Evolutionary conservation across 1,140 invertebrate species (phyloP).

Genomic region (Drosophila lini): DNA sequence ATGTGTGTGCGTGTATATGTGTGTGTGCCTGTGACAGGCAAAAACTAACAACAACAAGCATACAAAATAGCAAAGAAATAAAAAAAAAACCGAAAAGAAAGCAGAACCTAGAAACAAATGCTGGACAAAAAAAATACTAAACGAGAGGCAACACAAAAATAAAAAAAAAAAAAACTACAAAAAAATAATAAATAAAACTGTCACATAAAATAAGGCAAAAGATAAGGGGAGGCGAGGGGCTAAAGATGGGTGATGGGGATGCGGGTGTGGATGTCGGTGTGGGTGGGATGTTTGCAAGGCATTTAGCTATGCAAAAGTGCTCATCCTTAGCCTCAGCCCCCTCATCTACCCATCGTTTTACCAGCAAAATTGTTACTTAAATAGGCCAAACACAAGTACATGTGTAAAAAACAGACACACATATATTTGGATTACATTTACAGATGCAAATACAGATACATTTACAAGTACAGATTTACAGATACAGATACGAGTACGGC

Average conservation of each 20-base stretch:
- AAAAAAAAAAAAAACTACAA: conserved; percentile 34
- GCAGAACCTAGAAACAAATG: conserved; percentile 40
- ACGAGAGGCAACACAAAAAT: conserved; percentile 6
- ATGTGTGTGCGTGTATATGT: conserved; percentile 9
- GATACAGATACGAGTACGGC: background rate
- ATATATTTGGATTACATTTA: background rate
- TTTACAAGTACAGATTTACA: background rate
- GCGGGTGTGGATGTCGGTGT: background rate
- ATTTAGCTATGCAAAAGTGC: conserved; percentile 73
- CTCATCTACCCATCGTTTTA: background rate
- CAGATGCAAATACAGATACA: background rate
- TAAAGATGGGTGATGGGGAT: background rate
- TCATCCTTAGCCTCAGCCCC: background rate
- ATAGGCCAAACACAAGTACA: conserved; percentile 57
- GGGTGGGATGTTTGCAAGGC: conserved; percentile 47
- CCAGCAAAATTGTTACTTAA: conserved; percentile 52
- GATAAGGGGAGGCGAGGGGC: conserved; percentile 13
- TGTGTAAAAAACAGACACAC: conserved; percentile 26
- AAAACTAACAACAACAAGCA: conserved; percentile 52
- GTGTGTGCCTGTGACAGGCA: conserved; percentile 46
- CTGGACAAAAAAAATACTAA: conserved; percentile 8
- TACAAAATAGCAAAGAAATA: conserved; percentile 31
- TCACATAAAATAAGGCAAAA: conserved; percentile 69
- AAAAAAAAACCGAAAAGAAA: conserved; percentile 3
- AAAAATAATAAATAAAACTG: conserved; percentile 70